These are phyloP conservation scores for Chymomyza procnemis DNA, from an alignment of 2,888 invertebrate genomes.

Conservation along the genomic window DNA sequence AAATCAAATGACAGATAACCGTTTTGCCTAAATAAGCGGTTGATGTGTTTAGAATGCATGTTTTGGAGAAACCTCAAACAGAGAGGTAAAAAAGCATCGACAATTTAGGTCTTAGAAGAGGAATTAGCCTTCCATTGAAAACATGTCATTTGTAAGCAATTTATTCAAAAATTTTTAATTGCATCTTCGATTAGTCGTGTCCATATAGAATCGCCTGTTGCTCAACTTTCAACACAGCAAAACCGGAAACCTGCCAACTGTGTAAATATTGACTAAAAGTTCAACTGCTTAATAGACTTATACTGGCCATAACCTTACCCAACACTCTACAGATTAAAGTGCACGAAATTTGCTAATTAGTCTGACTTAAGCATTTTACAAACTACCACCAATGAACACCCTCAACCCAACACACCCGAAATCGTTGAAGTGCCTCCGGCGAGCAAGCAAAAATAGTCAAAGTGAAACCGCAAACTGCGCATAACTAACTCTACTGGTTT, in stretches of 20 bases:
- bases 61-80: no score
- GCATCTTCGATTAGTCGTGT: no score
- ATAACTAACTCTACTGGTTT: conserved; percentile 72
- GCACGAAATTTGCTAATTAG: conserved; percentile 64
- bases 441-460: conserved; percentile 57
- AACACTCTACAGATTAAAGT: conserved; percentile 47
- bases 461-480: conserved; percentile 70
- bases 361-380: conserved; percentile 26
- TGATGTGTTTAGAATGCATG: no score
- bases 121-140: no score
- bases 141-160: no score
- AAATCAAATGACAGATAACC: no score
- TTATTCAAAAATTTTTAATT: no score
- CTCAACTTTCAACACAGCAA: no score
- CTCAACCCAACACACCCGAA: conserved; percentile 7
- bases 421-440: conserved; percentile 7
- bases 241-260: background rate
- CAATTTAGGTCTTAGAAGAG: no score
- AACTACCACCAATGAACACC: background rate
- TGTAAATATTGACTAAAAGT: background rate
- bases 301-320: background rate
- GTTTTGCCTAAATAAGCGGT: no score
- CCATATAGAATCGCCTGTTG: no score
- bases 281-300: background rate
- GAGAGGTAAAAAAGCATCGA: no score